Evolutionary conservation across 1,140 invertebrate species (phyloP), one percentile per base, ranked within the genome.

Genomic region (Cryptotermes secundus): DNA sequence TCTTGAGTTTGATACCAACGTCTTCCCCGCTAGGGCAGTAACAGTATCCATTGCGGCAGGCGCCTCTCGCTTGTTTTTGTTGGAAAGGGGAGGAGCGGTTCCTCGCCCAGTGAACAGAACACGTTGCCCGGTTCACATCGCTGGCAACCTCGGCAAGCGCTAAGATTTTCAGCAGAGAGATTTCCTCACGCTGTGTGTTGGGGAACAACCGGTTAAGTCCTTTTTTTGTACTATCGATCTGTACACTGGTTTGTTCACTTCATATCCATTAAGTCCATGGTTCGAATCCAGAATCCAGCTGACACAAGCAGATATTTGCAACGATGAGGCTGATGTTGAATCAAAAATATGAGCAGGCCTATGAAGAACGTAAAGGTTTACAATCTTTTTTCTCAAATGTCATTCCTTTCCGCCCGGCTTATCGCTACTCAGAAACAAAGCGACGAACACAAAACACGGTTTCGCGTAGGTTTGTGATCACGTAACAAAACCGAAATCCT

Each of bases 101-200:
- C 19, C 16, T 49, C 45, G 45, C 45, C 59, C 59, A 45, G 42
- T 82, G 31, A 26, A 59, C 42, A 59, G 53, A 49, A 53, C 81
- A 82, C 81, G 42, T 82, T 45, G 31, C n/a, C 81, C 42, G 81
- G 81, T 82, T 82, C 81, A 82, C 81, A 82, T 82, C 81, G 81
- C 38, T 82, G 81, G 81, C 81, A 82, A 82, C 81, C 81, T 82
- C 81, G 45, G 81, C 81, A 59, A 59, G 31, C 81, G 81, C 81
- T 34, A 82, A 82, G 81, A 49, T 82, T 82, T 82, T 53, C 81
- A 34, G 42, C 81, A 82, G 81, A 82, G 81, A 82, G 81, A 82
- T 82, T 82, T 82, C 81, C 42, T 49, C 42, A 14, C 80, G 36
- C 34, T 34, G 7, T 22, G 0, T 72, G 59, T 6, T 31, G 59